phyloP scores from a whole-genome alignment of 2,888 invertebrate species.

The Keiferia lycopersicella region DNA sequence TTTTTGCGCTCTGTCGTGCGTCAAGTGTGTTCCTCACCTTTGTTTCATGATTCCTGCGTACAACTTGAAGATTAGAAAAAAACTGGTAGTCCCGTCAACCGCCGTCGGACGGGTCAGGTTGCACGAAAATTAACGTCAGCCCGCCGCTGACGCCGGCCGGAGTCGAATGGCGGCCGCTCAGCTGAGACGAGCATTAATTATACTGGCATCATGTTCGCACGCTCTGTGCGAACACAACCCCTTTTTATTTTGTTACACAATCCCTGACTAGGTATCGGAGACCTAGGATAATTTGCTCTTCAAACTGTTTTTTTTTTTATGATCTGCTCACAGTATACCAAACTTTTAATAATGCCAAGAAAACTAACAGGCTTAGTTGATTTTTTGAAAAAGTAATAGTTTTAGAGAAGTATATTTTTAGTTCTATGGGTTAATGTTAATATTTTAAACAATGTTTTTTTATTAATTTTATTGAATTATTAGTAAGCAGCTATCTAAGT shows the following conservation, averaged over 20 bases:
- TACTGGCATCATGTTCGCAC: conserved; percentile 57
- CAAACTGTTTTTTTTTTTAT: no score
- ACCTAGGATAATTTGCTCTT: neutral
- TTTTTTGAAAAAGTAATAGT: no score
- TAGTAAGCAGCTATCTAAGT: no score
- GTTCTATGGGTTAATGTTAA: no score
- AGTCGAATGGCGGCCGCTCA: conserved; percentile 55
- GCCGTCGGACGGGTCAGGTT: conserved; percentile 64
- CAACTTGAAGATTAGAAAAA: conserved; percentile 27
- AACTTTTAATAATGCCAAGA: no score
- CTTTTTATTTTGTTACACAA: conserved; percentile 23
- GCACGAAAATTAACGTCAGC: conserved; percentile 69
- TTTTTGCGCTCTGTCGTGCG: no score
- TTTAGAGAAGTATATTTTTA: no score
- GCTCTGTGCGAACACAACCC: conserved; percentile 24
- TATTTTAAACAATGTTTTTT: no score
- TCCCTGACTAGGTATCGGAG: conserved; percentile 2
- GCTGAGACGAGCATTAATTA: conserved; percentile 70
- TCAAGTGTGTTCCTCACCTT: no score
- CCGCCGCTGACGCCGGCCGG: conserved; percentile 49
- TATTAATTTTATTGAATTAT: no score
- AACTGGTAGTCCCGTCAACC: conserved; percentile 29
- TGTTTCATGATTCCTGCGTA: neutral
- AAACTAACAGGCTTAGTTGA: no score
- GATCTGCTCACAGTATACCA: no score